These are phyloP conservation scores for Thinocorus orbignyianus DNA, from an alignment of 2,113 vertebrate genomes.

Conservation along the genomic window DNA sequence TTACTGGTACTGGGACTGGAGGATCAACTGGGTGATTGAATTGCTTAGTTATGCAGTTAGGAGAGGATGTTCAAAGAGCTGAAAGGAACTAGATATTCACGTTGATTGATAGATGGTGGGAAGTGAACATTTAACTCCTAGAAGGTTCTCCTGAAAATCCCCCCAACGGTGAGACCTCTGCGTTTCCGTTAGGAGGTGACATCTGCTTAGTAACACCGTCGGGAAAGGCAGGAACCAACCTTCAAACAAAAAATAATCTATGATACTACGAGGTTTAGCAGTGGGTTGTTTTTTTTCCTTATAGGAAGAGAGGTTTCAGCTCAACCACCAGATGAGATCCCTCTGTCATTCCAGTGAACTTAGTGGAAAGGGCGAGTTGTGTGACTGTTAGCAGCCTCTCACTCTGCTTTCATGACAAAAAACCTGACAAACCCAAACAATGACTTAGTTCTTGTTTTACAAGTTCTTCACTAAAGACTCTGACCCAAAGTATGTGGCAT, in stretches of 20 bases:
- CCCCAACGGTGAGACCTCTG: neutral
- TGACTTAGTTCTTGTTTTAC: slow-evolving; percentile 51
- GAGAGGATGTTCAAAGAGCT: neutral
- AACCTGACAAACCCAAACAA: neutral
- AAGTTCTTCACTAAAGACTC: slow-evolving; percentile 26
- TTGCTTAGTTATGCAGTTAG: neutral
- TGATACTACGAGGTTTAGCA: neutral
- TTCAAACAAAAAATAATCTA: neutral
- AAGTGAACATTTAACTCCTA: neutral
- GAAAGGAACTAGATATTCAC: neutral
- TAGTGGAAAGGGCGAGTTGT: slow-evolving; percentile 24
- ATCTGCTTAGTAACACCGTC: neutral
- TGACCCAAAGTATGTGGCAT: slow-evolving; percentile 21
- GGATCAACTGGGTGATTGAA: neutral
- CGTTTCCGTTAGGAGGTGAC: neutral
- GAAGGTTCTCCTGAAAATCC: neutral
- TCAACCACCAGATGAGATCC: slow-evolving; percentile 20
- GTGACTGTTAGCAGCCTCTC: slow-evolving; percentile 6
- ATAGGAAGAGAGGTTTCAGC: neutral
- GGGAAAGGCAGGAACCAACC: neutral
- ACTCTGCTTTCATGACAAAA: neutral
- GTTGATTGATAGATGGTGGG: neutral
- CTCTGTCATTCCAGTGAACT: neutral
- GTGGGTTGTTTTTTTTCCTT: neutral
- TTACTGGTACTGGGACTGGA: neutral